A percentile compares a stretch with the other conserved stretches of the same genome.
Evolutionary conservation across 23 tunicate genomes (phyloP).

Genomic region (Clavelina lepadiformis): DNA sequence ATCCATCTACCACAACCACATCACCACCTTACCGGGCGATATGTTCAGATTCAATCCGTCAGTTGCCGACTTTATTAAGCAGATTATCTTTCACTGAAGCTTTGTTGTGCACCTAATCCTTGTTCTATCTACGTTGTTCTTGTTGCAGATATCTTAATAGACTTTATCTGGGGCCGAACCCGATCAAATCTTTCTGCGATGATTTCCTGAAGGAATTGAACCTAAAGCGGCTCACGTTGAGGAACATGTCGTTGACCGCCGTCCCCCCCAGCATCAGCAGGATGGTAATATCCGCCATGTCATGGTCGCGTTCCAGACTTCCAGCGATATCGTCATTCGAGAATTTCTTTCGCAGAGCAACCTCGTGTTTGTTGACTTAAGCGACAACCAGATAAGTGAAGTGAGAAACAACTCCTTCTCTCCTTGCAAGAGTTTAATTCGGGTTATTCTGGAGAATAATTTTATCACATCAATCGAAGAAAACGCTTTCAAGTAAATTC

Average conservation of each 20-base stretch:
- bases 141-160: constrained; percentile 31
- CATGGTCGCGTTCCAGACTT: too few species aligned
- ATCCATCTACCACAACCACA: constrained; percentile 30
- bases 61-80: too few species aligned
- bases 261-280: too few species aligned
- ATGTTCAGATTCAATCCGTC: constrained; percentile 42
- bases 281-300: too few species aligned
- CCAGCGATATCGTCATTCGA: too few species aligned
- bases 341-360: too few species aligned
- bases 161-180: constrained; percentile 72
- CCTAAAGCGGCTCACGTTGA: constrained; percentile 22
- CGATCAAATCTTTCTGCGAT: constrained; percentile 34
- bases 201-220: constrained; percentile 37
- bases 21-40: constrained; percentile 26
- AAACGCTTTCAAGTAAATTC: constrained; percentile 74
- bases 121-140: too few species aligned
- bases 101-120: neutral
- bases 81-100: too few species aligned
- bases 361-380: constrained; percentile 48
- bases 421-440: neutral
- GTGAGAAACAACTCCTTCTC: constrained; percentile 43
- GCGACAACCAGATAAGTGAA: constrained; percentile 53
- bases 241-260: constrained; percentile 45
- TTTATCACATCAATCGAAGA: constrained; percentile 29
- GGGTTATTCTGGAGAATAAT: constrained; percentile 49